These are phyloP conservation scores for Epizoanthus scotinus DNA, from an alignment of 92 coral and sea anemone species.

Conservation along the genomic window DNA sequence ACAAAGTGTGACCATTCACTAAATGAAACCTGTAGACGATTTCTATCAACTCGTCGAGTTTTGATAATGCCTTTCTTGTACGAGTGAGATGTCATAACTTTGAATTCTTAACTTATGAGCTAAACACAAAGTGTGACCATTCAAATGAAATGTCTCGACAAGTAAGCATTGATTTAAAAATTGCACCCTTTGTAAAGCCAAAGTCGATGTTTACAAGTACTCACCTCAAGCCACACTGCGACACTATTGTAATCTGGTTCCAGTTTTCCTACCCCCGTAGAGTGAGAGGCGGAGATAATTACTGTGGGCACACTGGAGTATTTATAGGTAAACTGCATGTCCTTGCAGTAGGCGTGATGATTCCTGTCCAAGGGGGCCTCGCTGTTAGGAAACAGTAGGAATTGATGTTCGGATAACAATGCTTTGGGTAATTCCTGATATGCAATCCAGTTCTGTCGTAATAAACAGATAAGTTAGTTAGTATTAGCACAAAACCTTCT, in stretches of 20 bases:
- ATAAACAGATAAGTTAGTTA: constrained; percentile 6
- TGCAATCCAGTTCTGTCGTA: constrained; percentile 22
- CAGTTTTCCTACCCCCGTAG: constrained; percentile 35
- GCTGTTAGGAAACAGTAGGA: constrained; percentile 10
- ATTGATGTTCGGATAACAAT: not conserved
- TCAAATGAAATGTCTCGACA: too few species aligned
- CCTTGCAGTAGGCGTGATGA: constrained; percentile 23
- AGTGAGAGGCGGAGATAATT: constrained; percentile 63
- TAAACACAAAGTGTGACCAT: too few species aligned
- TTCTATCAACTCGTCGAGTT: too few species aligned
- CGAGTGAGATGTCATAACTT: too few species aligned
- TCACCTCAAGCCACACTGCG: constrained; percentile 71
- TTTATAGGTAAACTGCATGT: constrained; percentile 23
- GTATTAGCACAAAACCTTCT: too few species aligned
- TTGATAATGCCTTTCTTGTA: too few species aligned
- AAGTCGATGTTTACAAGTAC: not conserved
- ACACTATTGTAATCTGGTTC: constrained; percentile 63
- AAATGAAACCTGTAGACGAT: too few species aligned
- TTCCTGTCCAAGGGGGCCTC: constrained; percentile 12
- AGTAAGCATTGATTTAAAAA: too few species aligned
- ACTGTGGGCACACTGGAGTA: constrained; percentile 59
- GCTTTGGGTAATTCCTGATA: constrained; percentile 3
- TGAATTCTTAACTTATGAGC: too few species aligned
- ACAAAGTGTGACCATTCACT: too few species aligned
- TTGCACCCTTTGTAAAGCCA: too few species aligned